A percentile compares a stretch with the other conserved stretches of the same genome.
Conservation (phyloP, 2,888 invertebrate genomes). For the Apomyelois bistriatella region DNA sequence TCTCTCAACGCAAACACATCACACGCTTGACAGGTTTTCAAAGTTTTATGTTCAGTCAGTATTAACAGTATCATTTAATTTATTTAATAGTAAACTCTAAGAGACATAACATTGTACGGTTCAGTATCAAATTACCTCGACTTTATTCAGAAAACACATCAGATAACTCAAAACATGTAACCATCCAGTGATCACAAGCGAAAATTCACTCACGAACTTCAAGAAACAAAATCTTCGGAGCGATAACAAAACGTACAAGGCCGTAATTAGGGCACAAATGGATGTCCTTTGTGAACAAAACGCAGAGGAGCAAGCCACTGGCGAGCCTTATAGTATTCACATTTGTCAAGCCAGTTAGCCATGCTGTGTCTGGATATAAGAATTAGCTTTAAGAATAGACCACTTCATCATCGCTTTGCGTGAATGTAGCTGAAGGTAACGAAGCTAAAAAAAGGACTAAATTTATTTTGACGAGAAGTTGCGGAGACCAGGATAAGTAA, state of each 20-base stretch:
- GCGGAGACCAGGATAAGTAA: no score
- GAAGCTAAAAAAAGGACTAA: no score
- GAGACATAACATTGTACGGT: neutral
- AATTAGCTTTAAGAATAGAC: no score
- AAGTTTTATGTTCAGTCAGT: no score
- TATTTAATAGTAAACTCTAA: neutral
- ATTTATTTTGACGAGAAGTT: no score
- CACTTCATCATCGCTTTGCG: no score
- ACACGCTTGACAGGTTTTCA: no score
- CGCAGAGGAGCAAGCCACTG: conserved; percentile 3
- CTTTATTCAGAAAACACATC: conserved; percentile 6
- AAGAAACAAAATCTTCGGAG: conserved; percentile 2
- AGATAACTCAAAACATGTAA: neutral
- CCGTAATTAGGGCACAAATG: conserved; percentile 13
- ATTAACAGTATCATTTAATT: no score
- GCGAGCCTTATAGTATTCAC: neutral
- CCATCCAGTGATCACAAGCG: conserved; percentile 10
- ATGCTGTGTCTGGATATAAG: neutral
- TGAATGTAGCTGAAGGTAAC: no score
- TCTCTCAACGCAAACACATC: no score
- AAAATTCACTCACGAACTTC: conserved; percentile 14
- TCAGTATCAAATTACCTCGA: neutral
- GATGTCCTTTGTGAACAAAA: conserved; percentile 12
- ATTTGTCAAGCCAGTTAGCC: neutral
- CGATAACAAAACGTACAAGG: conserved; percentile 11